Evolutionary conservation across 2,113 vertebrate genomes (phyloP).

Genomic region (Mustela lutreola): DNA sequence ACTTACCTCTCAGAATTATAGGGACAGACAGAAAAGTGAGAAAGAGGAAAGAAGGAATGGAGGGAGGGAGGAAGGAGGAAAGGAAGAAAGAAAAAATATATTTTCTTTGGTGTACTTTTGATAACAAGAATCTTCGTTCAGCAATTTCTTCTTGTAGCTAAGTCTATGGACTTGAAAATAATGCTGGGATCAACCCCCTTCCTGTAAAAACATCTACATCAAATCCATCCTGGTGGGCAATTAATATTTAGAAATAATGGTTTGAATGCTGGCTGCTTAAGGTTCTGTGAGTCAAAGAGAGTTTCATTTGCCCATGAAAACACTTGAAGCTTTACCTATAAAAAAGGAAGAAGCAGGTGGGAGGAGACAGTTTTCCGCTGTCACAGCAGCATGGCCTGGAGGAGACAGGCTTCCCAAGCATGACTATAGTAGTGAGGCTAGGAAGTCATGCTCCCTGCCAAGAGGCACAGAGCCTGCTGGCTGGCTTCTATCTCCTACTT

Average conservation of each 20-base stretch:
- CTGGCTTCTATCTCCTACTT: not conserved
- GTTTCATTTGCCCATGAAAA: not conserved
- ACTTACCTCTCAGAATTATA: not conserved
- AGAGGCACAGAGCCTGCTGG: not conserved
- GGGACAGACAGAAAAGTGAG: not conserved
- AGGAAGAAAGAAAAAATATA: no score
- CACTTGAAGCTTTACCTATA: not conserved
- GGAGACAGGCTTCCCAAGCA: no score
- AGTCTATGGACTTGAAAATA: not conserved
- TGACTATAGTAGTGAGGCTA: not conserved
- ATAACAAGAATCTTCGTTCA: not conserved
- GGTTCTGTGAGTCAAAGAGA: not conserved
- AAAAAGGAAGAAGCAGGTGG: not conserved
- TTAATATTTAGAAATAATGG: not conserved
- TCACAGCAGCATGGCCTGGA: not conserved
- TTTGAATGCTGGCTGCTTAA: not conserved
- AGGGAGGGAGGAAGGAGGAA: not conserved
- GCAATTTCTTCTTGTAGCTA: not conserved
- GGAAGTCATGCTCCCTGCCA: not conserved
- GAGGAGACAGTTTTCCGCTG: not conserved
- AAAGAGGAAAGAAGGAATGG: not conserved
- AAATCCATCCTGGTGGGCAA: not conserved
- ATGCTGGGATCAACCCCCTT: not conserved
- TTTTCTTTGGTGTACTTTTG: not conserved
- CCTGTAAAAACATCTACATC: not conserved